These are phyloP conservation scores for Naja naja DNA, from an alignment of 2,113 vertebrate genomes.

Conservation along the genomic window DNA sequence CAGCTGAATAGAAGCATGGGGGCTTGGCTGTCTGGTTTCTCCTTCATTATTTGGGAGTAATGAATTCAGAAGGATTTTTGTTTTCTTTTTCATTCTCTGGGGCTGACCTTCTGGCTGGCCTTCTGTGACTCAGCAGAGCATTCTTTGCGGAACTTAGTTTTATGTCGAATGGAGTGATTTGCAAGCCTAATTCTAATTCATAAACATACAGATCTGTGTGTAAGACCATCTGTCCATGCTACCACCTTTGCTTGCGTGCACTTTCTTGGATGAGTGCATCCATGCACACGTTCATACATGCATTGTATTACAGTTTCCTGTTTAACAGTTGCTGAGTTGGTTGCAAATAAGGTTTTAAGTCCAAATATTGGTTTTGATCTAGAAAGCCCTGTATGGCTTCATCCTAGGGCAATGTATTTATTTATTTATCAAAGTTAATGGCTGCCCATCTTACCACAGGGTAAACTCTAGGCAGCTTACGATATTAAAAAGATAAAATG, in stretches of 20 bases:
- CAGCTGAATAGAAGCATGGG: neutral
- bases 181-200: neutral
- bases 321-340: neutral
- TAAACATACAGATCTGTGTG: neutral
- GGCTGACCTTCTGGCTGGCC: neutral
- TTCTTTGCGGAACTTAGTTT: neutral
- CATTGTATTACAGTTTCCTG: neutral
- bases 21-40: neutral
- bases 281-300: neutral
- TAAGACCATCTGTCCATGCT: neutral
- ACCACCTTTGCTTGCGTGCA: neutral
- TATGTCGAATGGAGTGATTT: accelerated
- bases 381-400: no score
- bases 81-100: neutral
- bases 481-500: neutral
- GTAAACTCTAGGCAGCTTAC: no score
- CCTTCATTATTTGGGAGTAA: neutral
- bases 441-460: neutral
- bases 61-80: neutral
- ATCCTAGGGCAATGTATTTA: neutral
- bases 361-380: no score
- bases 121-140: neutral
- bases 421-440: neutral
- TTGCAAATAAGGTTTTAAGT: neutral
- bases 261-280: neutral